phyloP scores from a whole-genome alignment of 2,113 vertebrate species.

The Peromyscus leucopus region DNA sequence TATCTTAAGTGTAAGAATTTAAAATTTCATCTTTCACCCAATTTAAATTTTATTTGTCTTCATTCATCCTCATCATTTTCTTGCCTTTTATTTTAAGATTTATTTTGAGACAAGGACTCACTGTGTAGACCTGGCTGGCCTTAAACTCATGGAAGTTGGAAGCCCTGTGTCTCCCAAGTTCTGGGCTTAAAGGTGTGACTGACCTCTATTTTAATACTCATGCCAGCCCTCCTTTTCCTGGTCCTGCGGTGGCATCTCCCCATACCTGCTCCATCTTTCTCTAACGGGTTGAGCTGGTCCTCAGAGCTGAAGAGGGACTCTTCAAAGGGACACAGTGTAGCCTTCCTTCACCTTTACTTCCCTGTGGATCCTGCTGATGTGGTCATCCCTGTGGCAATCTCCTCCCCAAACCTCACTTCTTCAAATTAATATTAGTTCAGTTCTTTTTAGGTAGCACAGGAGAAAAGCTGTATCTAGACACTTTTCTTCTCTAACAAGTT shows the following conservation, averaged over 20 bases:
- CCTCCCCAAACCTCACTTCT: neutral
- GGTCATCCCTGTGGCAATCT: neutral
- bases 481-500: neutral
- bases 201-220: neutral
- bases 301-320: neutral
- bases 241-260: neutral
- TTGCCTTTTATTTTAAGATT: constrained; percentile 1
- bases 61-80: neutral
- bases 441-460: neutral
- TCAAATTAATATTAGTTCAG: constrained; percentile 58
- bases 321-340: neutral
- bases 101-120: neutral
- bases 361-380: neutral
- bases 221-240: neutral
- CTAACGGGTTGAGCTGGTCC: neutral
- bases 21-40: neutral
- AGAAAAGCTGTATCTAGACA: neutral
- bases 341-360: neutral
- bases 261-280: neutral
- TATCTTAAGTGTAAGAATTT: neutral
- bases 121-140: neutral
- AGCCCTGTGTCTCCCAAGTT: neutral
- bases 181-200: neutral
- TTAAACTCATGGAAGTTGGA: neutral
- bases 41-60: neutral